Evolutionary conservation across 64 coral and sea anemone species (phyloP).

Genomic region (Exaiptasia diaphana): DNA sequence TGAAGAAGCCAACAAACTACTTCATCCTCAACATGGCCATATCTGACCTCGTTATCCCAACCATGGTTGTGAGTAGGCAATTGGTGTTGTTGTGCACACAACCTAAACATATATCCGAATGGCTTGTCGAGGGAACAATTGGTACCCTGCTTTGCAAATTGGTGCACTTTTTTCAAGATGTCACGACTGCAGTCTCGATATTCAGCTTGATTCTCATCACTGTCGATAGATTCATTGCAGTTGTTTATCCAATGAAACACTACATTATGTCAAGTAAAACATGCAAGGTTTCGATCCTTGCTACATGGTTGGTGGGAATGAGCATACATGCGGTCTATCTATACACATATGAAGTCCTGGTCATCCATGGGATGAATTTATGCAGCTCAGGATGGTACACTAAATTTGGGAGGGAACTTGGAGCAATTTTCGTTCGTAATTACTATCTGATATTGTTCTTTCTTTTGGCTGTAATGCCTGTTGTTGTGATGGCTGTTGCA

Average conservation of each 20-base stretch:
- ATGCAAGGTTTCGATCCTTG: not conserved
- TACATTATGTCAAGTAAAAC: conserved; percentile 13
- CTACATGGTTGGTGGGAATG: conserved; percentile 11
- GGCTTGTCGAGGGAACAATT: conserved; percentile 26
- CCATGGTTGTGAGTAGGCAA: no score
- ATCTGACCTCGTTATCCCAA: conserved; percentile 13
- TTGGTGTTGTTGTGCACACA: conserved; percentile 8
- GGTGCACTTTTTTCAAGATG: conserved; percentile 36
- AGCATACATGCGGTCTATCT: conserved; percentile 28
- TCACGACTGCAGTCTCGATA: conserved; percentile 67
- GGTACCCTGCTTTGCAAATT: conserved; percentile 39
- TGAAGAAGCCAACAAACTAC: conserved; percentile 50
- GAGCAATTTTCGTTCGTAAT: not conserved
- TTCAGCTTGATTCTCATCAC: conserved; percentile 58
- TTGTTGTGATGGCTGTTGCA: not conserved
- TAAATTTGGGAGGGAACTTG: not conserved
- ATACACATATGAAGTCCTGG: conserved; percentile 4
- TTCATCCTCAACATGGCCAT: conserved; percentile 62
- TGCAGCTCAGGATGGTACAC: not conserved
- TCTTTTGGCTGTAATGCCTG: conserved; percentile 7
- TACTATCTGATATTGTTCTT: conserved; percentile 3
- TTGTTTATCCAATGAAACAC: conserved; percentile 58
- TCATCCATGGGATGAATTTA: not conserved
- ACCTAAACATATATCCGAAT: conserved; percentile 13
- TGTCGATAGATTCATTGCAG: conserved; percentile 60